phyloP scores from a whole-genome alignment of 2,888 invertebrate species.

The Orthosia cruda region DNA sequence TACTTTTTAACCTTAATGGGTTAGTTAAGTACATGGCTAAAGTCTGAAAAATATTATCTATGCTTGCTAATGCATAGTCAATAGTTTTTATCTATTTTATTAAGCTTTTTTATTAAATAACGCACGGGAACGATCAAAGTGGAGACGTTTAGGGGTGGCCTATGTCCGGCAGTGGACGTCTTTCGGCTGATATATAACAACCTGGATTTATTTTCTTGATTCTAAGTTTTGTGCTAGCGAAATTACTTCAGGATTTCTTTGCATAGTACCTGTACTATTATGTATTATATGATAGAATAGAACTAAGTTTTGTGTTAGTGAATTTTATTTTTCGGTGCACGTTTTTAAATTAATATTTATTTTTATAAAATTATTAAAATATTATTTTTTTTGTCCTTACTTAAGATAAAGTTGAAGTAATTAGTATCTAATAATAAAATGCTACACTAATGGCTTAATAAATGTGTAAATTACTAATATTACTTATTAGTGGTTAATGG shows the following conservation, averaged over 20 bases:
- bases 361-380: neutral
- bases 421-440: slow-evolving; percentile 25
- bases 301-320: neutral
- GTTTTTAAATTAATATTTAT: neutral
- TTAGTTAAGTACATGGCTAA: neutral
- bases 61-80: neutral
- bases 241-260: too few species aligned
- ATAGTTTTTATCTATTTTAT: neutral
- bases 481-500: slow-evolving; percentile 13
- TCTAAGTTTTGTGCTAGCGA: too few species aligned
- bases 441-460: neutral
- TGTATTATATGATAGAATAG: too few species aligned
- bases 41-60: neutral
- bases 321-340: neutral
- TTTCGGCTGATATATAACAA: too few species aligned
- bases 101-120: too few species aligned
- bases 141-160: too few species aligned
- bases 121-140: too few species aligned
- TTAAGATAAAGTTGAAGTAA: slow-evolving; percentile 2
- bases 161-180: too few species aligned
- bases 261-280: too few species aligned
- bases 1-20: slow-evolving; percentile 19
- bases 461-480: neutral
- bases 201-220: too few species aligned
- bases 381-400: neutral